A percentile compares a stretch with the other conserved stretches of the same genome.
Evolutionary conservation across 2,797 vertebrate species (phyloP).

Genomic region (Rhynchonycteris naso): DNA sequence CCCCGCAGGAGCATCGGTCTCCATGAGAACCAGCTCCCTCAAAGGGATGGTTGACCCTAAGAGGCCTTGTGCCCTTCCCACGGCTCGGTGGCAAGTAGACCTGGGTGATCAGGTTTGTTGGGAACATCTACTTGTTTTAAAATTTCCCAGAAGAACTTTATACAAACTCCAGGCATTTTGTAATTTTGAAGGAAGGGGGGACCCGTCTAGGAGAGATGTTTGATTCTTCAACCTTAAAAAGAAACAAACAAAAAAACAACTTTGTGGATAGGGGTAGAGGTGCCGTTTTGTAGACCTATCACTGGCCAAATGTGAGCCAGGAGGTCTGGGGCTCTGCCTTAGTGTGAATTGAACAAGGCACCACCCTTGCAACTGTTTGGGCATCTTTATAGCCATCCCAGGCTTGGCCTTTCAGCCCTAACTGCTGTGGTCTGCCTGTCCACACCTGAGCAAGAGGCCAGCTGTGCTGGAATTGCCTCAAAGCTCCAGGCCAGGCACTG

Average conservation of each 20-base stretch:
- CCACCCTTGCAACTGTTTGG: not conserved
- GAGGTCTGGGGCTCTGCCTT: not conserved
- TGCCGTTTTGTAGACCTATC: not conserved
- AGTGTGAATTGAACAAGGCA: not conserved
- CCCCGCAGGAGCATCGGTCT: not conserved
- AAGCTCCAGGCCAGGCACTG: accelerated
- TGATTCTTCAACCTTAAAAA: not conserved
- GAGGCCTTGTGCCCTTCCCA: not conserved
- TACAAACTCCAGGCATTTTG: not conserved
- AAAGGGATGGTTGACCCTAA: not conserved
- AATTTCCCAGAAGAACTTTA: not conserved
- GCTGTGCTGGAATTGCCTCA: not conserved
- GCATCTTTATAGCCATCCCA: not conserved
- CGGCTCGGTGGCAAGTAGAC: not conserved
- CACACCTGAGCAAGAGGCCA: accelerated
- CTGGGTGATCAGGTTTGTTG: accelerated
- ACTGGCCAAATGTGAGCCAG: not conserved
- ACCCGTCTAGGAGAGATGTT: not conserved
- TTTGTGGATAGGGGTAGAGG: accelerated
- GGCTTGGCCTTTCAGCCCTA: not conserved
- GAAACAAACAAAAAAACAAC: not conserved
- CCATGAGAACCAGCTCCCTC: not conserved
- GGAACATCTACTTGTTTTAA: not conserved
- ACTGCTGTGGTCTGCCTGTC: no score
- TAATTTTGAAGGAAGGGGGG: not conserved